These are phyloP conservation scores for Sceloporus tristichus DNA, from an alignment of 2,113 vertebrate species.

Conservation along the genomic window DNA sequence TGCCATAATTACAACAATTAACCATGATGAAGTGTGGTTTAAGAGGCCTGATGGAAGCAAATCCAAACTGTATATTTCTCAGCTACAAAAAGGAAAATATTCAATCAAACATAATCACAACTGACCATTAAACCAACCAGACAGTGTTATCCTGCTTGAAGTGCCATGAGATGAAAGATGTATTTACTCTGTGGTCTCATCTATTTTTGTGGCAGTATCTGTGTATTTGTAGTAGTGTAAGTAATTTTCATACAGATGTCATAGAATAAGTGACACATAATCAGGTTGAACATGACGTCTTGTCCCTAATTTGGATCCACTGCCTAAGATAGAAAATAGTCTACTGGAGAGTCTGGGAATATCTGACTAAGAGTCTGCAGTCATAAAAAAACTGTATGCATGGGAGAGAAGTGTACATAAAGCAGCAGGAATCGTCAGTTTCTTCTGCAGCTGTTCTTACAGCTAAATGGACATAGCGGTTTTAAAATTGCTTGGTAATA, in stretches of 20 bases:
- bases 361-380: slow-evolving; percentile 42
- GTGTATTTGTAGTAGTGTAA: slow-evolving; percentile 64
- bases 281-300: slow-evolving; percentile 62
- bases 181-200: slow-evolving; percentile 69
- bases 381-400: slow-evolving; percentile 1
- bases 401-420: neutral
- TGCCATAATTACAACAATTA: slow-evolving; percentile 96
- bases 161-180: slow-evolving; percentile 79
- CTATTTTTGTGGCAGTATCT: slow-evolving; percentile 57
- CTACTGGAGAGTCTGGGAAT: slow-evolving; percentile 45
- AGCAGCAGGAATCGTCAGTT: neutral
- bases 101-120: slow-evolving; percentile 92
- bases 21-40: slow-evolving; percentile 98
- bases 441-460: slow-evolving; percentile 6
- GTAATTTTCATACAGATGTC: slow-evolving; percentile 60
- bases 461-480: neutral
- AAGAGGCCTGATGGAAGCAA: slow-evolving; percentile 96
- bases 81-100: slow-evolving; percentile 98
- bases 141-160: slow-evolving; percentile 76
- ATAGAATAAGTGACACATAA: slow-evolving; percentile 52
- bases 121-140: slow-evolving; percentile 70
- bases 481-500: slow-evolving; percentile 4
- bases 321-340: slow-evolving; percentile 45
- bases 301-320: slow-evolving; percentile 50
- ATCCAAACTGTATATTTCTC: slow-evolving; percentile 97